Conservation (phyloP, 53 echinoderm and acorn worm genomes). For the Pentamera pediparva region DNA sequence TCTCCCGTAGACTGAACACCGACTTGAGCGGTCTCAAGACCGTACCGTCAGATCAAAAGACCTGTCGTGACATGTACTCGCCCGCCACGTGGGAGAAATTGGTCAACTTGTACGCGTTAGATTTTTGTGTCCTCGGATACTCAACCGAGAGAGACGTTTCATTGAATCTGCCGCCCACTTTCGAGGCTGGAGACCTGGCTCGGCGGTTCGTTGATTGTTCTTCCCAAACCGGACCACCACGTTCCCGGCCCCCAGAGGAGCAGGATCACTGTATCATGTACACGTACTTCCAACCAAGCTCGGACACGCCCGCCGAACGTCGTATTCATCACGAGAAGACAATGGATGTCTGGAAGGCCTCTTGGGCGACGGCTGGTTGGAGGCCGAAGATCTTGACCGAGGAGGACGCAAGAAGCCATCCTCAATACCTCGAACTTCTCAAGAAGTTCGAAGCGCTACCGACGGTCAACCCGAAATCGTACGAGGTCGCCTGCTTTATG, state of each 20-base stretch:
- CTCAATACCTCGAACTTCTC: background rate
- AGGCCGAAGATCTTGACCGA: background rate
- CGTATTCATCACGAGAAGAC: background rate
- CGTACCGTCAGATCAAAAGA: too few relatives aligned
- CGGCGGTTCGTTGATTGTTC: background rate
- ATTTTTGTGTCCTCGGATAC: constrained; percentile 14
- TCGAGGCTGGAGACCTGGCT: background rate
- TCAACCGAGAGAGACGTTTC: background rate
- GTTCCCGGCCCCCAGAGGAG: background rate
- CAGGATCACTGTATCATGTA: background rate
- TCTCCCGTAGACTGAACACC: background rate
- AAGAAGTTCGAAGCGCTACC: background rate
- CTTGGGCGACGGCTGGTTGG: background rate
- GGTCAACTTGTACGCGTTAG: background rate
- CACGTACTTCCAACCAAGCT: background rate
- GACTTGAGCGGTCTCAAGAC: background rate
- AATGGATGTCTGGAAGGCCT: background rate
- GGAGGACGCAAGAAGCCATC: background rate
- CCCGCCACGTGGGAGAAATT: background rate
- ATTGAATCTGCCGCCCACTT: background rate
- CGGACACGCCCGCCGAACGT: background rate
- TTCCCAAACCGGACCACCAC: background rate
- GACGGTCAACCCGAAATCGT: background rate
- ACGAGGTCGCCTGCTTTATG: constrained; percentile 3
- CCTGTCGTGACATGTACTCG: background rate